Base-by-base conservation (phyloP, 2,797 vertebrate genomes). In the Clarias platycephalus region DNA sequence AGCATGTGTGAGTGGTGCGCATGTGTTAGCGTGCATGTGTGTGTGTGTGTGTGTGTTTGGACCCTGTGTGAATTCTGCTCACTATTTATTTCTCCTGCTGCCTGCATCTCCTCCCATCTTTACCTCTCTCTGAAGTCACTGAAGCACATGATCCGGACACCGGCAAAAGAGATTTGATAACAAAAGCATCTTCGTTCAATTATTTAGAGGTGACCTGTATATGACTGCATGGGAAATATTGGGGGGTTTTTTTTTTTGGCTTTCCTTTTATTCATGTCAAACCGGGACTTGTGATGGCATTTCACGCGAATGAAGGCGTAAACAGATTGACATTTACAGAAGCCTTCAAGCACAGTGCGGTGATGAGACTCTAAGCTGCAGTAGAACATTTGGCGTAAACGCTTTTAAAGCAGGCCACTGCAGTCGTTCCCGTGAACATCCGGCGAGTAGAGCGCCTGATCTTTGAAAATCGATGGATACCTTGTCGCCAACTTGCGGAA, bases 141-240 rank as follows among this genome's bases (percentile, higher is more conserved):
- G 82, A 88, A 83, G 88, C 88, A 81, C 88, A 83, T 88, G 86
- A 91, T 88, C 72, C 22, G 70, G 60, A 67, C 70, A 83, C 86
- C 87, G 87, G 89, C 93, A 89, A 90, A 37, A 88, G 89, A 90
- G 81, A 91, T 91, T 49, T 13, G 82, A 90, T 91, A 90, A 90
- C 89, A 90, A 93, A 91, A 90, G 81, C 89, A 89, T 90, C 91
- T 91, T 86, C 80, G 87, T 74, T 95, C 89, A 93, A 94, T 94
- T 90, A 93, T 94, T 94, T 86, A 93, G 84, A 60, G 82, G 87
- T 78, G 64, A 49, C 72, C 80, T 60, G 28, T 87, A 91, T 92
- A 92, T 74, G 20, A 49, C 68, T 76, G 92, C 91, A 90, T 37
- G 15, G 44, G 34, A 68, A 9, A 68, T 13, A 0, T 13, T 72